Conservation (phyloP, 2,888 invertebrate genomes). For the Philereme vetulata region DNA sequence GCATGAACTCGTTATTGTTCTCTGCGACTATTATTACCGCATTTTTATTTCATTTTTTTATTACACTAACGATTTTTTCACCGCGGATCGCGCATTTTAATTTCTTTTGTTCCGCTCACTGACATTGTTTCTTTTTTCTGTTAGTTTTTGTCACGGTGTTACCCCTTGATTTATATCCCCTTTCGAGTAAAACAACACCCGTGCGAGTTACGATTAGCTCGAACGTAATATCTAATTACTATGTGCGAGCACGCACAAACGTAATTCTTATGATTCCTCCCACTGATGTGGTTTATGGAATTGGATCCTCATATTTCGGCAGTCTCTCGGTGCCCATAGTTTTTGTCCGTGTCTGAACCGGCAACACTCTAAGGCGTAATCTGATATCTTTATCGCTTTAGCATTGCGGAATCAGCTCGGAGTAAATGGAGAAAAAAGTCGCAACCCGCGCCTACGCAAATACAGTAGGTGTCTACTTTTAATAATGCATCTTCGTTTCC, state of each 20-base stretch:
- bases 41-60: slow-evolving; percentile 79
- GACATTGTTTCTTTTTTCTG: slow-evolving; percentile 78
- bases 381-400: slow-evolving; percentile 66
- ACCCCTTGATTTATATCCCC: slow-evolving; percentile 80
- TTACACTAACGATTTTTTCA: slow-evolving; percentile 81
- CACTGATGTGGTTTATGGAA: slow-evolving; percentile 82
- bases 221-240: slow-evolving; percentile 83
- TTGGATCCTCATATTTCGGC: slow-evolving; percentile 82
- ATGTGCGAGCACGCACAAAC: slow-evolving; percentile 80
- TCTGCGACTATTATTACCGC: slow-evolving; percentile 73
- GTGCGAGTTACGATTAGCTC: slow-evolving; percentile 81
- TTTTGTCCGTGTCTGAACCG: slow-evolving; percentile 67
- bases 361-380: slow-evolving; percentile 67
- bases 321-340: slow-evolving; percentile 75
- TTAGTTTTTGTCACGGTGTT: slow-evolving; percentile 67
- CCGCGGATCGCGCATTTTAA: slow-evolving; percentile 74
- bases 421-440: slow-evolving; percentile 50
- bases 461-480: slow-evolving; percentile 51
- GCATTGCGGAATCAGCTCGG: slow-evolving; percentile 50
- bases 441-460: slow-evolving; percentile 52
- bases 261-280: slow-evolving; percentile 80
- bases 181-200: slow-evolving; percentile 82
- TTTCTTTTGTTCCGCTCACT: slow-evolving; percentile 80
- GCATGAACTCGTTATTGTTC: slow-evolving; percentile 75
- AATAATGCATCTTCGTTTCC: slow-evolving; percentile 57